phyloP scores from a whole-genome alignment of 2,113 vertebrate genomes.

The Brachirus orientalis region DNA sequence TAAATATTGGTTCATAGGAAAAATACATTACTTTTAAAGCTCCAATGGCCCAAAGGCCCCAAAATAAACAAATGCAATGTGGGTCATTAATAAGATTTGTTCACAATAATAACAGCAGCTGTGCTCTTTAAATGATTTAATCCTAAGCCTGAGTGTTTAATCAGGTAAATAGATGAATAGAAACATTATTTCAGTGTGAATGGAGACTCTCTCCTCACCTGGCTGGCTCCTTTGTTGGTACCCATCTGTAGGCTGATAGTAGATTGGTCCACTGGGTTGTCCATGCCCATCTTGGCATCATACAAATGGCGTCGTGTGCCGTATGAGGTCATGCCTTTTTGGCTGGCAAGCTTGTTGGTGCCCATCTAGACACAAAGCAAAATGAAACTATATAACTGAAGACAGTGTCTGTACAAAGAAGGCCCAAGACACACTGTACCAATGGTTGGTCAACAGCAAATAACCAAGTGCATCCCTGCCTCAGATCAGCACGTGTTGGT shows the following conservation, averaged over 20 bases:
- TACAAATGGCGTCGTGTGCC: constrained; percentile 93
- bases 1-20: no score
- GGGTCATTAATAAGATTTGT: no score
- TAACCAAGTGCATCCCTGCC: no score
- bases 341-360: constrained; percentile 95
- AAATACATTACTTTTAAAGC: no score
- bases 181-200: not conserved
- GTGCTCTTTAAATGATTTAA: no score
- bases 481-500: no score
- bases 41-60: no score
- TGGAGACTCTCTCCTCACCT: constrained; percentile 76
- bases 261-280: constrained; percentile 90
- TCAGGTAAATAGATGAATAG: not conserved
- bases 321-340: constrained; percentile 95
- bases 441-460: no score
- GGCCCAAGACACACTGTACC: no score
- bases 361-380: constrained; percentile 85
- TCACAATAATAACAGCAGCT: no score
- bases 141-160: not conserved
- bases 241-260: constrained; percentile 97
- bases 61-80: no score
- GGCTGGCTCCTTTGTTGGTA: constrained; percentile 94
- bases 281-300: constrained; percentile 88
- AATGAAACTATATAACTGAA: not conserved
- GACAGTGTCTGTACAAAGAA: no score